These are phyloP conservation scores for Coregonus sp. DNA, from an alignment of 2,797 vertebrate genomes.

Conservation along the genomic window DNA sequence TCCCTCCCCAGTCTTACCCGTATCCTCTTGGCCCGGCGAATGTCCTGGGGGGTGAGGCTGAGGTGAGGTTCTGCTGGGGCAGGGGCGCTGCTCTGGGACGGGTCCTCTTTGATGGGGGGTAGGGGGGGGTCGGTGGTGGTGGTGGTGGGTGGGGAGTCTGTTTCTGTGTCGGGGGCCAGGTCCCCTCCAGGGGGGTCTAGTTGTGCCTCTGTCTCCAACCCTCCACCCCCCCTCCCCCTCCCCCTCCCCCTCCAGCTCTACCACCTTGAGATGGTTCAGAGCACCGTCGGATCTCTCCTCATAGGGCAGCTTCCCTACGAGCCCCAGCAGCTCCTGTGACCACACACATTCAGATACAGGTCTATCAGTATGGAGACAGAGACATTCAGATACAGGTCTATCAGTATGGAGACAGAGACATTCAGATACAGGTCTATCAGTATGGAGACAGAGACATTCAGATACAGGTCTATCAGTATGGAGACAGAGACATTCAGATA, in stretches of 20 bases:
- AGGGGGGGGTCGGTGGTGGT: conserved; percentile 44
- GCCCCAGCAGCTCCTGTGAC: conserved; percentile 84
- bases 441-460: too few species aligned
- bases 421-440: too few species aligned
- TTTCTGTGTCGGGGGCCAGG: conserved; percentile 50
- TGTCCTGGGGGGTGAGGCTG: conserved; percentile 88
- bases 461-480: too few species aligned
- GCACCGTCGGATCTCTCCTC: conserved; percentile 76
- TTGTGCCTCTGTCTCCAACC: conserved; percentile 48
- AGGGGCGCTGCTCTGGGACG: conserved; percentile 37
- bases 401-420: background rate
- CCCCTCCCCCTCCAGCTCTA: conserved; percentile 69
- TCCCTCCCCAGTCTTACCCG: conserved; percentile 72
- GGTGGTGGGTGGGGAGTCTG: conserved; percentile 42
- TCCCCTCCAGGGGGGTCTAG: conserved; percentile 45
- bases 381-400: too few species aligned
- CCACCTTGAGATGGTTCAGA: conserved; percentile 86
- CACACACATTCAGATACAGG: background rate
- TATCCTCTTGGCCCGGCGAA: conserved; percentile 92
- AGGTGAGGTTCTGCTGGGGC: conserved; percentile 76
- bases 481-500: too few species aligned
- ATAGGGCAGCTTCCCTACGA: conserved; percentile 83
- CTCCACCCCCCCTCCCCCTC: conserved; percentile 56
- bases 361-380: too few species aligned
- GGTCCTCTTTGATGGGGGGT: conserved; percentile 76